Evolutionary conservation across 2,888 invertebrate genomes (phyloP), one percentile per base, ranked within the genome.

Genomic region (Coenonympha glycerion): DNA sequence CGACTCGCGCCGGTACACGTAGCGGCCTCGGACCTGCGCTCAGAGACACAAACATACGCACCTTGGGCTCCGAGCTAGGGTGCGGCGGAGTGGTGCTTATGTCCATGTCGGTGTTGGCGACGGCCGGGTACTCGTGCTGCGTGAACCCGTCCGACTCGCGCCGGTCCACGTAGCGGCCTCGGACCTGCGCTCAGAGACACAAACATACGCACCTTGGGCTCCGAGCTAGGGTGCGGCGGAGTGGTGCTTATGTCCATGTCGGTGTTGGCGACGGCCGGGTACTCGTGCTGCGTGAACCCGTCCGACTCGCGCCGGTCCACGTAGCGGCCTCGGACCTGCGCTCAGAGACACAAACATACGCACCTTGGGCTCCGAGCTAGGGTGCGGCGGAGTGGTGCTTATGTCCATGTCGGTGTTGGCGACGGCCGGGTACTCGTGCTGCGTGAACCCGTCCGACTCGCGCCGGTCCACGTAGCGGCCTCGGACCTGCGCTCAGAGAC

Each of bases 391-490:
- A 52, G 88, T 88, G 54, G 80, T 86, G 55, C 82, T 79, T 34
- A 89, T 87, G 34, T 89, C 88, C 88, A 89, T 89, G 52, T 88
- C 88, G 11, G 74, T 78, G 65, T 71, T 66, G 6, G 69, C 69
- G 6, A 66, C 69, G 11, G 82, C 82, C 11, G 89, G 89, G 68
- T 84, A 91, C 69, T 90, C 90, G 90, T 89, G 90, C 76, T 90
- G 90, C 54, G 86, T 80, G 62, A 87, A 79, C 19, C 89, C 89
- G 65, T 89, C 90, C 46, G 71, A 68, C 64, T 80, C 80, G 63
- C 91, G 88, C 70, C 79, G 76, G 81, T 91, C 91, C 73, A 85
- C 88, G 83, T 91, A 91, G 51, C 90, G 87, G 57, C 89, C 89
- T 86, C 88, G 58, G 85, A 83, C 87, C 91, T 91, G 81, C 60